A percentile compares a stretch with the other conserved stretches of the same genome.
Evolutionary conservation across 2,113 vertebrate genomes (phyloP).

Genomic region (Ia io): DNA sequence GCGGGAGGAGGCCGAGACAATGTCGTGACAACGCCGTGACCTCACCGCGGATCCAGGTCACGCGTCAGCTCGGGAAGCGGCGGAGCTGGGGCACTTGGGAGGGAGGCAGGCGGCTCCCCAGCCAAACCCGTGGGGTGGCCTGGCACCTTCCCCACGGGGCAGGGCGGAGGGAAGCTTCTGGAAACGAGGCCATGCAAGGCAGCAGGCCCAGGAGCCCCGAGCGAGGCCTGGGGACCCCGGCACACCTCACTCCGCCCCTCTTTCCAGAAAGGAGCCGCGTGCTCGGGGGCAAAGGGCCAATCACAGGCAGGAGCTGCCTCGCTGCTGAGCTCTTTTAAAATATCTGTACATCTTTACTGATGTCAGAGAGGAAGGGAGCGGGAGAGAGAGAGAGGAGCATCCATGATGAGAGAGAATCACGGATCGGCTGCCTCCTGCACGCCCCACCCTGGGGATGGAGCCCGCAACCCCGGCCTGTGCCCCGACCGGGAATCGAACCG

Average conservation of each 20-base stretch:
- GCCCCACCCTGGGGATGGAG: too few species aligned
- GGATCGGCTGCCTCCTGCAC: too few species aligned
- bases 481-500: too few species aligned
- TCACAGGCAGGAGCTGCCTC: background rate
- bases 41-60: conserved; percentile 47
- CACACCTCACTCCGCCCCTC: background rate
- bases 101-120: background rate
- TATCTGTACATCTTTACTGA: too few species aligned
- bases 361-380: too few species aligned
- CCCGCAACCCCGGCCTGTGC: too few species aligned
- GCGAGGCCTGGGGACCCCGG: background rate
- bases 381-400: too few species aligned
- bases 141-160: background rate
- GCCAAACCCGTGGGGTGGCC: background rate
- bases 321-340: background rate
- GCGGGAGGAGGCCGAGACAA: conserved; percentile 27
- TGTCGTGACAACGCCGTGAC: conserved; percentile 34
- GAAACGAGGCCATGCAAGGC: background rate
- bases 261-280: background rate
- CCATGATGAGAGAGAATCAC: too few species aligned
- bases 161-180: background rate
- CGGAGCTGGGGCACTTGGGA: background rate
- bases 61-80: background rate
- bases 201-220: background rate
- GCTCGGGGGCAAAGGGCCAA: fast-evolving